A percentile compares a stretch with the other conserved stretches of the same genome.
phyloP scores from a whole-genome alignment of 2,797 vertebrate species.

The Anisognathus igniventris region DNA sequence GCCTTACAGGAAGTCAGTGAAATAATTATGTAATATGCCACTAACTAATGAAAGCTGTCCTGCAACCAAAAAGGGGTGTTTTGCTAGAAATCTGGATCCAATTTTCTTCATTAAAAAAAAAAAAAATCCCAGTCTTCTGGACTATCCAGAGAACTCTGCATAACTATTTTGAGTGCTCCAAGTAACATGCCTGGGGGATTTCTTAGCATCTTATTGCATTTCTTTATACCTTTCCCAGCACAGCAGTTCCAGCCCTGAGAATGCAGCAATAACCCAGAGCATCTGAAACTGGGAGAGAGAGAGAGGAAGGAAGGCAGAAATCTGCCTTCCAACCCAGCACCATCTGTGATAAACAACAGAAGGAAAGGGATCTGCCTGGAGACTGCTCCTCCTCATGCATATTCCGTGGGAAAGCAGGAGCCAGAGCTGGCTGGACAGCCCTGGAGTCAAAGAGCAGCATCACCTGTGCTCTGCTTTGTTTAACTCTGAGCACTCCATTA shows the following conservation, averaged over 20 bases:
- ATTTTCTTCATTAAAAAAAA: slow-evolving; percentile 55
- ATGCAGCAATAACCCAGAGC: slow-evolving; percentile 37
- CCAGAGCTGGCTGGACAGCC: background rate
- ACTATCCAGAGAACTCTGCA: slow-evolving; percentile 22
- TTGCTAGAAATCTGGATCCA: slow-evolving; percentile 58
- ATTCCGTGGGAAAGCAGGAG: slow-evolving; percentile 17
- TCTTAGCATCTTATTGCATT: slow-evolving; percentile 47
- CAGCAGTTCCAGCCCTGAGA: slow-evolving; percentile 11
- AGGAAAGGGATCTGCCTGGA: background rate
- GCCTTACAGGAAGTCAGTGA: slow-evolving; percentile 34
- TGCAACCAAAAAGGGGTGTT: slow-evolving; percentile 2
- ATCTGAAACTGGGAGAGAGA: background rate
- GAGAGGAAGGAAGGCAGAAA: slow-evolving; percentile 35
- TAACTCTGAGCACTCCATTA: background rate
- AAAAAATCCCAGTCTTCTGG: slow-evolving; percentile 30
- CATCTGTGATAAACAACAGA: slow-evolving; percentile 41
- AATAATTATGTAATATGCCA: slow-evolving; percentile 55
- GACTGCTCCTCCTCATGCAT: background rate
- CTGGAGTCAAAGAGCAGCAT: background rate
- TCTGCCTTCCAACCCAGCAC: slow-evolving; percentile 25
- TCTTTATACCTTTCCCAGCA: slow-evolving; percentile 50
- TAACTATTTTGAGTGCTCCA: background rate
- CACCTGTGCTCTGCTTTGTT: slow-evolving; percentile 39
- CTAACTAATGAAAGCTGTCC: slow-evolving; percentile 54
- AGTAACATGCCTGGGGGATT: slow-evolving; percentile 14